Conservation (phyloP, 2,797 vertebrate genomes). For the Chelonia mydas region DNA sequence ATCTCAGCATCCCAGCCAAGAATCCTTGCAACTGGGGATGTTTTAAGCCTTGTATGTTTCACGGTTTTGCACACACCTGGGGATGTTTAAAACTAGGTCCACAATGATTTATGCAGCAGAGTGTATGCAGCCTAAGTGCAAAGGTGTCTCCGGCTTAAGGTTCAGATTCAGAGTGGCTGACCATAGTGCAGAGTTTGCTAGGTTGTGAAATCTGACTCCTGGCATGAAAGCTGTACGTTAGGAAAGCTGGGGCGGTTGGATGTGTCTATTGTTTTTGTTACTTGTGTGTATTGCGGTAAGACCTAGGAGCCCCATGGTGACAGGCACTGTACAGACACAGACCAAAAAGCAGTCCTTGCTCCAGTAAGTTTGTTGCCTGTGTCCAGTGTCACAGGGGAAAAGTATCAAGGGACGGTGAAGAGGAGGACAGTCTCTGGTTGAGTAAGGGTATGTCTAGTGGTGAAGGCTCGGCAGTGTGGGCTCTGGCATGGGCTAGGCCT, state of each 20-base stretch:
- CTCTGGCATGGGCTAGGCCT: neutral
- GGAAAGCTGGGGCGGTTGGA: neutral
- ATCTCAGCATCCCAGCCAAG: conserved; percentile 21
- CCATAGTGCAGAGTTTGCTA: fast-evolving
- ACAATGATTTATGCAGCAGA: neutral
- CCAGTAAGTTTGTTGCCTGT: neutral
- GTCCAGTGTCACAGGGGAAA: neutral
- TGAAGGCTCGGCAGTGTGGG: neutral
- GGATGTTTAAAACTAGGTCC: neutral
- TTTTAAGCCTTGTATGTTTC: neutral
- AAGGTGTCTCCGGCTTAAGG: neutral
- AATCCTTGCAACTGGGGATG: neutral
- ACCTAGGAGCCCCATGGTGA: neutral
- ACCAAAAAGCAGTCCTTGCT: neutral
- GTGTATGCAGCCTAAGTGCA: neutral
- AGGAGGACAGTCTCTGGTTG: neutral
- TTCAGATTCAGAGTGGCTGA: neutral
- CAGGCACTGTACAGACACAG: neutral
- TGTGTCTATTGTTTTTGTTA: neutral
- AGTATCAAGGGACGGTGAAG: neutral
- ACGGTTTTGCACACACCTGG: neutral
- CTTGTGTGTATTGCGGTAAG: neutral
- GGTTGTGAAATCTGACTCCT: neutral
- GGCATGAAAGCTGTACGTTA: neutral
- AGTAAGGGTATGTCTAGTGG: too few relatives aligned